Conservation (phyloP, 2,888 invertebrate species). For the Odontocerum albicorne region DNA sequence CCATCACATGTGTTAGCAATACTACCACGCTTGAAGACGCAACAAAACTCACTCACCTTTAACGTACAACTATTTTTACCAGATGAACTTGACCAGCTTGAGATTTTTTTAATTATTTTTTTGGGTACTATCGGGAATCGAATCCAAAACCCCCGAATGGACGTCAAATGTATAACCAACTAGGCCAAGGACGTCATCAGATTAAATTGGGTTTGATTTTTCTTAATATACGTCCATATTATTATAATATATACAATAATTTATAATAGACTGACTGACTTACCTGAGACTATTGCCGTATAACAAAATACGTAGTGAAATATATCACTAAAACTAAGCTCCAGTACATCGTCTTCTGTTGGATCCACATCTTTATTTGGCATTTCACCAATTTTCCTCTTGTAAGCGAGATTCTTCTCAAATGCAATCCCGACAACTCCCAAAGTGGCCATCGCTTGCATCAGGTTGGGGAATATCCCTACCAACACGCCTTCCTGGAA, state of each 20-base stretch:
- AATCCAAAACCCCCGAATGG: too few relatives aligned
- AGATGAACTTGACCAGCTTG: too few relatives aligned
- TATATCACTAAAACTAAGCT: slow-evolving; percentile 3
- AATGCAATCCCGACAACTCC: slow-evolving; percentile 21
- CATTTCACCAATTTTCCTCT: slow-evolving; percentile 10
- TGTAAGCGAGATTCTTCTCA: slow-evolving; percentile 13
- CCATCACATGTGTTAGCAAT: too few relatives aligned
- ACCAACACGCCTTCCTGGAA: not conserved
- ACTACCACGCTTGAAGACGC: too few relatives aligned
- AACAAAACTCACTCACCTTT: too few relatives aligned
- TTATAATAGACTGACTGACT: not conserved
- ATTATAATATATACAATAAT: not conserved
- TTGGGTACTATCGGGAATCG: too few relatives aligned
- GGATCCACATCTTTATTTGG: not conserved
- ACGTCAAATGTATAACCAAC: too few relatives aligned
- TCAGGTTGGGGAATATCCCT: slow-evolving; percentile 3
- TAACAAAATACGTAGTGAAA: slow-evolving; percentile 20
- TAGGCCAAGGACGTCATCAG: too few relatives aligned
- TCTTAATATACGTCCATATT: too few relatives aligned
- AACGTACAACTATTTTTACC: too few relatives aligned
- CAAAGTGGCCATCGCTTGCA: slow-evolving; percentile 5
- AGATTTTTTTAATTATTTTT: too few relatives aligned
- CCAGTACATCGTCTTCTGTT: slow-evolving; percentile 1
- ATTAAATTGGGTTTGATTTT: too few relatives aligned
- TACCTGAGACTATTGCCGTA: slow-evolving; percentile 6